A percentile compares a stretch with the other conserved stretches of the same genome.
Evolutionary conservation across 2,797 vertebrate genomes (phyloP).

Genomic region (Hypotaenidia philippensis): DNA sequence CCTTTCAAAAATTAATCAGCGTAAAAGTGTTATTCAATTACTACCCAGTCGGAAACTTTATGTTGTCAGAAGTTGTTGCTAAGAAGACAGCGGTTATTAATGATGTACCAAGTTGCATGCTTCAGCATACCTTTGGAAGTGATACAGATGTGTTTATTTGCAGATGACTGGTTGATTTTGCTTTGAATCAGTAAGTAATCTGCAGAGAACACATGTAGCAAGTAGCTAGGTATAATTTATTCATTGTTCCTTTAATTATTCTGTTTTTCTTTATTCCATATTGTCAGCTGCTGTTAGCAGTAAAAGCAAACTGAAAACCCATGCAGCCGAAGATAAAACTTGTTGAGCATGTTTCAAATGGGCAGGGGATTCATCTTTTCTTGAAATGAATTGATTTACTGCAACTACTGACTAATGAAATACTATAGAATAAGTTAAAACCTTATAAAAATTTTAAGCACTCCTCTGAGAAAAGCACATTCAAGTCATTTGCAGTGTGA

Average conservation of each 20-base stretch:
- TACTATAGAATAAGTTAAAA: not conserved
- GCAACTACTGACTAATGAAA: not conserved
- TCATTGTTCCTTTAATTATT: conserved; percentile 34
- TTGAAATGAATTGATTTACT: conserved; percentile 13
- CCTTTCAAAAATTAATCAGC: conserved; percentile 13
- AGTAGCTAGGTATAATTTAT: conserved; percentile 18
- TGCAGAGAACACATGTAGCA: conserved; percentile 1
- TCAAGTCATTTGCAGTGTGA: not conserved
- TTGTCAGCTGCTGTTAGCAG: conserved; percentile 13
- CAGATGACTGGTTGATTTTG: conserved; percentile 42
- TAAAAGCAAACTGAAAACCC: not conserved
- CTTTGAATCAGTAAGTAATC: conserved; percentile 27
- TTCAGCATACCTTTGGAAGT: not conserved
- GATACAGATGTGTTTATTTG: not conserved
- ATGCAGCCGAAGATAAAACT: not conserved
- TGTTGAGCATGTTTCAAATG: not conserved
- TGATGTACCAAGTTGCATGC: not conserved
- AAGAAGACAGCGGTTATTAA: not conserved
- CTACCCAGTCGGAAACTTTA: not conserved
- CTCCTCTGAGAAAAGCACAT: not conserved
- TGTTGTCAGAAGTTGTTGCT: not conserved
- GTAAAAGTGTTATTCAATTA: conserved; percentile 17
- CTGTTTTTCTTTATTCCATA: not conserved
- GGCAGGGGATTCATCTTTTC: not conserved
- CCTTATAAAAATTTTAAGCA: not conserved